Evolutionary conservation across 2,797 vertebrate genomes (phyloP).

Genomic region (Botia almorhae): DNA sequence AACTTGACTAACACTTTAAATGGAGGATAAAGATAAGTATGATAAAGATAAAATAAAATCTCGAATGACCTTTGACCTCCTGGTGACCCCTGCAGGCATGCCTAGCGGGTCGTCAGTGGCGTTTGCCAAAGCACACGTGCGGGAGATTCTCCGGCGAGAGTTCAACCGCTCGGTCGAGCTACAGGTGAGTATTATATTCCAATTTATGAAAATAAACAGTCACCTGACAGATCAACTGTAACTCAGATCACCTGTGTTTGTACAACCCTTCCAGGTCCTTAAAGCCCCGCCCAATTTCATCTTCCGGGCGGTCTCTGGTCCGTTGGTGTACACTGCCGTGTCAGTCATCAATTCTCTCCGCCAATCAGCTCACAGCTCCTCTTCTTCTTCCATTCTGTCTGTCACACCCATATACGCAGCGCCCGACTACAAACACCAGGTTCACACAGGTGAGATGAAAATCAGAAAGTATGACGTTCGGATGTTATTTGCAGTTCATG

Average conservation of each 20-base stretch:
- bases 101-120: slow-evolving; percentile 81
- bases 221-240: background rate
- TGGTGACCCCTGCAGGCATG: slow-evolving; percentile 76
- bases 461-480: background rate
- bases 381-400: slow-evolving; percentile 75
- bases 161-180: slow-evolving; percentile 91
- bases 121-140: slow-evolving; percentile 85
- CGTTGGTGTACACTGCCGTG: slow-evolving; percentile 88
- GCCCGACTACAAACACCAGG: slow-evolving; percentile 85
- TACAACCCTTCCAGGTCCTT: slow-evolving; percentile 79
- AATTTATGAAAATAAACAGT: background rate
- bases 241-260: background rate
- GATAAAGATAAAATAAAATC: background rate
- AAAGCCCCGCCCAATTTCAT: slow-evolving; percentile 85
- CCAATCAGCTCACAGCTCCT: slow-evolving; percentile 73
- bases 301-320: slow-evolving; percentile 91
- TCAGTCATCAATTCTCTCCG: slow-evolving; percentile 89
- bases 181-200: slow-evolving; percentile 79
- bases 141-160: slow-evolving; percentile 84
- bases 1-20: background rate
- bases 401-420: slow-evolving; percentile 80
- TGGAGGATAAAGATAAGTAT: background rate
- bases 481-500: background rate
- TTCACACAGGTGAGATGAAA: slow-evolving; percentile 84
- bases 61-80: background rate